Evolutionary conservation across 1,140 invertebrate species (phyloP).

Genomic region (Amyelois transitella): DNA sequence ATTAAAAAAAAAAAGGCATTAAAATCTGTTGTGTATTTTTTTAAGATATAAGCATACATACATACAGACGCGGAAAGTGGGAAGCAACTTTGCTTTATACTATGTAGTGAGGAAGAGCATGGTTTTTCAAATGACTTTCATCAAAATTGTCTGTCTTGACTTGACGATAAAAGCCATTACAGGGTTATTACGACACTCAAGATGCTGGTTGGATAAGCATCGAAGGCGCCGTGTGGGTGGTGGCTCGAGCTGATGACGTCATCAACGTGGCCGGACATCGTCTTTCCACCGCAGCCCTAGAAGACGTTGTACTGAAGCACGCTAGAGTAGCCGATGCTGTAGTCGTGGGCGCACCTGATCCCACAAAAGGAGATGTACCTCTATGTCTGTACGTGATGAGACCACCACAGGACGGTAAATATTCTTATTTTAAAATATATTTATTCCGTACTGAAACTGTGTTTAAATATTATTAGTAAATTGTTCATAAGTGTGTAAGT

Average conservation of each 20-base stretch:
- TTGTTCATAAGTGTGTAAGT: no score
- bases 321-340: constrained; percentile 87
- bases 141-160: background rate
- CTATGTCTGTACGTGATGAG: constrained; percentile 88
- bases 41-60: no score
- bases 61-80: no score
- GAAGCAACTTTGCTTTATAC: no score
- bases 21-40: no score
- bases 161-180: background rate
- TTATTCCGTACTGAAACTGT: background rate
- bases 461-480: background rate
- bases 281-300: constrained; percentile 89
- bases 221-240: constrained; percentile 90
- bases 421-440: constrained; percentile 1
- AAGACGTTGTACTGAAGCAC: constrained; percentile 91
- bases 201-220: constrained; percentile 92
- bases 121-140: background rate
- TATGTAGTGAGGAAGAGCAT: no score
- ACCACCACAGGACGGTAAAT: constrained; percentile 72
- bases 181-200: constrained; percentile 98
- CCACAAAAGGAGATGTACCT: constrained; percentile 92
- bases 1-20: no score
- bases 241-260: constrained; percentile 94
- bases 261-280: constrained; percentile 96
- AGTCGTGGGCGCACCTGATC: constrained; percentile 91